These are phyloP conservation scores for Procambarus clarkii DNA, from an alignment of 1,140 invertebrate species.

Conservation along the genomic window DNA sequence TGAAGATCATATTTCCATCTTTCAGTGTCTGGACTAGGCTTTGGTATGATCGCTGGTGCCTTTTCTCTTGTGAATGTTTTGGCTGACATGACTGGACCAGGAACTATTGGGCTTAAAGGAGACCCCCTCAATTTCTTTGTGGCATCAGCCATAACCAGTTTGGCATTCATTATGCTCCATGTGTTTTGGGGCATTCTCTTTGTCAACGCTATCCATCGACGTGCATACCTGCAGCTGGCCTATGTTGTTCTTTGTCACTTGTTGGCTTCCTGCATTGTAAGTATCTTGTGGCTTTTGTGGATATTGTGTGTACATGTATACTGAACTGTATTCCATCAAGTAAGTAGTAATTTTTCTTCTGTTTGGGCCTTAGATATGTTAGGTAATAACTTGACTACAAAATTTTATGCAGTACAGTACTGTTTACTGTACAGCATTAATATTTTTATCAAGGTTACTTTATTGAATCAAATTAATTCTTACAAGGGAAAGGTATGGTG, in stretches of 20 bases:
- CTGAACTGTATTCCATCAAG: too few relatives aligned
- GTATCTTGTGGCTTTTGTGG: slow-evolving; percentile 63
- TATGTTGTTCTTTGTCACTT: slow-evolving; percentile 90
- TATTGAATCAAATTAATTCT: too few relatives aligned
- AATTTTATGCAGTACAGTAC: too few relatives aligned
- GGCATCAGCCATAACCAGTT: slow-evolving; percentile 89
- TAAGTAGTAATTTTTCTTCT: background rate
- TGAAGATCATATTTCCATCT: background rate
- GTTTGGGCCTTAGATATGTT: background rate
- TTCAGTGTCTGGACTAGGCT: slow-evolving; percentile 92
- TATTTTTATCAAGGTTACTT: too few relatives aligned
- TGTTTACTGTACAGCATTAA: too few relatives aligned
- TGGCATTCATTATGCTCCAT: slow-evolving; percentile 93
- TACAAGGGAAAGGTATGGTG: too few relatives aligned
- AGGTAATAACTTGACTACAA: too few relatives aligned
- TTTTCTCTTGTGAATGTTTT: slow-evolving; percentile 96
- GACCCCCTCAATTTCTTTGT: slow-evolving; percentile 90
- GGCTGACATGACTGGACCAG: slow-evolving; percentile 94
- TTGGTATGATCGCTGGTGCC: slow-evolving; percentile 95
- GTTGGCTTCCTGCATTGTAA: slow-evolving; percentile 86
- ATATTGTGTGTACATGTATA: background rate
- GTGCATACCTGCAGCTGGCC: slow-evolving; percentile 83
- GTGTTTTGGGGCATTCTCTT: slow-evolving; percentile 97
- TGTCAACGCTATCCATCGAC: slow-evolving; percentile 90
- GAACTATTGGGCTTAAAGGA: slow-evolving; percentile 90